Conservation (phyloP, 2,888 invertebrate species). For the Lissonota sp. region DNA sequence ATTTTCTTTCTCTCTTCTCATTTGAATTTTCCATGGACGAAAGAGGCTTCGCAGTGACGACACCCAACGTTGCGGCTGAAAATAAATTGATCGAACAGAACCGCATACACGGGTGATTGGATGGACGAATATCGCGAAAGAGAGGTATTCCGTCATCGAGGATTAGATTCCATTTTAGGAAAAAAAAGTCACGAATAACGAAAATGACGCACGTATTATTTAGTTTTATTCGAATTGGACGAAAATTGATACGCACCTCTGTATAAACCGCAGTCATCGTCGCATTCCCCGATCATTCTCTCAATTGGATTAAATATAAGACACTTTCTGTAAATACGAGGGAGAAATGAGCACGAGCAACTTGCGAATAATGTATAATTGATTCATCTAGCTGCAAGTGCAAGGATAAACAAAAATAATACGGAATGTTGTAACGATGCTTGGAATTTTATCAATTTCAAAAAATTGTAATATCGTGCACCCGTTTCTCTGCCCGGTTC, state of each 20-base stretch:
- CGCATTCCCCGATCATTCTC: conserved; percentile 41
- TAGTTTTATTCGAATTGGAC: too few species aligned
- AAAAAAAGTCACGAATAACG: too few species aligned
- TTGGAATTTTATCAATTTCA: conserved; percentile 19
- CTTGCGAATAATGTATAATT: conserved; percentile 46
- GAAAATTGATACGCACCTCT: too few species aligned
- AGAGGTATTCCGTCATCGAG: too few species aligned
- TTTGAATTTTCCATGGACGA: neutral
- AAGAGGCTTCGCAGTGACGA: neutral
- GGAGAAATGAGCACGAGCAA: conserved; percentile 21
- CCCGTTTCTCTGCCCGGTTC: neutral
- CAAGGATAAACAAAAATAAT: neutral
- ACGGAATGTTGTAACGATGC: conserved; percentile 9
- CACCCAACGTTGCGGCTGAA: neutral
- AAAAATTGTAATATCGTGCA: conserved; percentile 32
- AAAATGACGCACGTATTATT: too few species aligned
- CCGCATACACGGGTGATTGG: too few species aligned
- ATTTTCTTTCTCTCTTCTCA: conserved; percentile 14
- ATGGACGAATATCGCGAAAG: too few species aligned
- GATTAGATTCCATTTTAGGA: too few species aligned
- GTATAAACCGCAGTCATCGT: conserved; percentile 8
- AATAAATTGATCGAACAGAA: too few species aligned
- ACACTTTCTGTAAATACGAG: conserved; percentile 54
- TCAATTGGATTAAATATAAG: too few species aligned
- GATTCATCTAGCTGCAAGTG: conserved; percentile 31